Percentiles rank a stretch among this genome's conserved stretches.
Evolutionary conservation across 2,888 invertebrate species (phyloP).

Genomic region (Perithous albicinctus): DNA sequence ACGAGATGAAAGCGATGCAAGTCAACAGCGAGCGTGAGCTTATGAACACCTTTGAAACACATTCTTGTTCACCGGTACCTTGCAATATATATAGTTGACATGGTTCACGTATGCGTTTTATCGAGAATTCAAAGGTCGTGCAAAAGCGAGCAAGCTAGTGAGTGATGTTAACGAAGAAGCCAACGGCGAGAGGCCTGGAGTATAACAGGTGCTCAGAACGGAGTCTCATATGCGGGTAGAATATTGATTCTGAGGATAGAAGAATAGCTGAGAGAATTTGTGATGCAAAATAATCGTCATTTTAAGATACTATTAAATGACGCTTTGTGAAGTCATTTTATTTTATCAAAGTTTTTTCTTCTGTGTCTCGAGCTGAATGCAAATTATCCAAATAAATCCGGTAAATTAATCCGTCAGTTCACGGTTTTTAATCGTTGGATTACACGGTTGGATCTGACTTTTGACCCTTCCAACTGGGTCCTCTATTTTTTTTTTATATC

Average conservation of each 20-base stretch:
- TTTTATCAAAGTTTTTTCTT: no score
- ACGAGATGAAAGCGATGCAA: slow-evolving; percentile 34
- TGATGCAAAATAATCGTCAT: not conserved
- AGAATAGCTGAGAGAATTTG: not conserved
- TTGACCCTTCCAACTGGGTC: no score
- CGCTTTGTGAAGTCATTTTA: no score
- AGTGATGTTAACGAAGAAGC: slow-evolving; percentile 42
- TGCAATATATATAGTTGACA: not conserved
- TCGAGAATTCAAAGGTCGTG: slow-evolving; percentile 55
- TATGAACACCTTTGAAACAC: not conserved
- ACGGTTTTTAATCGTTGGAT: no score
- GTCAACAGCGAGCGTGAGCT: not conserved
- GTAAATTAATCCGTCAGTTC: no score
- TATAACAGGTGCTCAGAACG: not conserved
- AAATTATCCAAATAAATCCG: no score
- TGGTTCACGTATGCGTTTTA: slow-evolving; percentile 50
- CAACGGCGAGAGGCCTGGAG: not conserved
- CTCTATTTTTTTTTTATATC: no score
- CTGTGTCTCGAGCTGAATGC: no score
- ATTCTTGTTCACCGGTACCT: not conserved
- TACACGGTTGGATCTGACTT: no score
- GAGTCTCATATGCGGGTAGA: slow-evolving; percentile 2
- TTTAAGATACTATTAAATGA: no score
- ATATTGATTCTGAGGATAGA: slow-evolving; percentile 4
- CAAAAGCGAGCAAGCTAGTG: slow-evolving; percentile 21